These are phyloP conservation scores for Scelioninae gen. 1 DNA, from an alignment of 2,888 invertebrate species.

Conservation along the genomic window DNA sequence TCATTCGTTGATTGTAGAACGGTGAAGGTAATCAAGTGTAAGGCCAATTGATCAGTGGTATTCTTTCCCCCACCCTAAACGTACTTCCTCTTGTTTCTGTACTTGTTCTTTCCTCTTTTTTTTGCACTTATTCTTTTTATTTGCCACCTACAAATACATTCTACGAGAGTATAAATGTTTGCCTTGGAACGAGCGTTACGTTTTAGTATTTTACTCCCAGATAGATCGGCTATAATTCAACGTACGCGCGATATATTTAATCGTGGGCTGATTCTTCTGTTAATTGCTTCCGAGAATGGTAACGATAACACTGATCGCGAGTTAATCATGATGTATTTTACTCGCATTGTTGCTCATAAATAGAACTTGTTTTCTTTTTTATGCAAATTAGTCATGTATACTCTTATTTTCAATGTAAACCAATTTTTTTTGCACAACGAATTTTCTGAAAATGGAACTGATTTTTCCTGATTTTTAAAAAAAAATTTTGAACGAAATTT, in stretches of 20 bases:
- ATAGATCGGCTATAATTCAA: constrained; percentile 7
- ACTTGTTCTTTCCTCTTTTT: neutral
- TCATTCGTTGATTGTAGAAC: constrained; percentile 56
- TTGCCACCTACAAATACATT: constrained; percentile 1
- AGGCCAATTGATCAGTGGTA: constrained; percentile 59
- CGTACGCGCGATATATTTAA: constrained; percentile 31
- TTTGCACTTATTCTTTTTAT: neutral
- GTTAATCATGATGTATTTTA: neutral
- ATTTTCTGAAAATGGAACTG: no score
- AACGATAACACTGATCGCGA: constrained; percentile 23
- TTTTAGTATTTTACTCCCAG: neutral
- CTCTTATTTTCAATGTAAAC: no score
- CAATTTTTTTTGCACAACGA: no score
- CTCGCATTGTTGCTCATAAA: no score
- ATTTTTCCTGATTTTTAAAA: no score
- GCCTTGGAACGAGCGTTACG: constrained; percentile 12
- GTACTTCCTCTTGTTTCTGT: neutral
- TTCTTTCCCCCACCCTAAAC: constrained; percentile 11
- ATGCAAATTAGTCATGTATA: no score
- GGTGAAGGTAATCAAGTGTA: constrained; percentile 64
- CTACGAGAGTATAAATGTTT: constrained; percentile 13
- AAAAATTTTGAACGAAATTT: no score
- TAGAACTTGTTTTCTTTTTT: no score
- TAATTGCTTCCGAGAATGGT: constrained; percentile 29
- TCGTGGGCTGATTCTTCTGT: constrained; percentile 6